Evolutionary conservation across 2,113 vertebrate genomes (phyloP).

Genomic region (Merops nubicus): DNA sequence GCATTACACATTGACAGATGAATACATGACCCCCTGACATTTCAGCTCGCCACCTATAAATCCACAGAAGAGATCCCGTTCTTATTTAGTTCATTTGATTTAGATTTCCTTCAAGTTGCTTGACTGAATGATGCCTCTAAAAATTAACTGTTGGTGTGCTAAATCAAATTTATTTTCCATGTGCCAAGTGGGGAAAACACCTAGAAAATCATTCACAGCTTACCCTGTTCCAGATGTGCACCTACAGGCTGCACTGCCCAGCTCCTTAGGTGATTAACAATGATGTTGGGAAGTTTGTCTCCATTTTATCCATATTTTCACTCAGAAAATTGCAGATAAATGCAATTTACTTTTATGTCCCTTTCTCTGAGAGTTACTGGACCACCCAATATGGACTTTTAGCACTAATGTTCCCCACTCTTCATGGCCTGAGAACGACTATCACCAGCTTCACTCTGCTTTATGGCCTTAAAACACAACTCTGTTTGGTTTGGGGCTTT

Average conservation of each 20-base stretch:
- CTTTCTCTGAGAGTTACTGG: background rate
- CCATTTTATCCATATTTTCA: background rate
- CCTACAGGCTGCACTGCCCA: background rate
- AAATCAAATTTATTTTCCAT: background rate
- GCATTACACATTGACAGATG: slow-evolving; percentile 74
- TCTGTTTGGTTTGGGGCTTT: background rate
- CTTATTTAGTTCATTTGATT: slow-evolving; percentile 35
- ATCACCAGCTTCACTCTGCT: background rate
- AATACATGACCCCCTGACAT: slow-evolving; percentile 59
- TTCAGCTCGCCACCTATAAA: slow-evolving; percentile 55
- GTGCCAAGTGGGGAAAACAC: background rate
- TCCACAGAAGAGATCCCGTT: background rate
- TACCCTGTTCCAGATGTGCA: background rate
- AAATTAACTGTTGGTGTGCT: slow-evolving; percentile 37
- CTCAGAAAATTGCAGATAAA: background rate
- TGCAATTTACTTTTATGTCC: background rate
- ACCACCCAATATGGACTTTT: background rate
- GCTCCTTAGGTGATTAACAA: background rate
- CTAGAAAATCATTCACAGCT: background rate
- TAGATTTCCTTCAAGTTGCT: slow-evolving; percentile 9
- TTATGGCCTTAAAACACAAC: background rate
- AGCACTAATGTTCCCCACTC: background rate
- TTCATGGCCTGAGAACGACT: background rate
- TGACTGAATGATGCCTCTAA: background rate
- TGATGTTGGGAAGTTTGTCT: background rate